Evolutionary conservation across 2,797 vertebrate genomes (phyloP).

Genomic region (Echiichthys vipera): DNA sequence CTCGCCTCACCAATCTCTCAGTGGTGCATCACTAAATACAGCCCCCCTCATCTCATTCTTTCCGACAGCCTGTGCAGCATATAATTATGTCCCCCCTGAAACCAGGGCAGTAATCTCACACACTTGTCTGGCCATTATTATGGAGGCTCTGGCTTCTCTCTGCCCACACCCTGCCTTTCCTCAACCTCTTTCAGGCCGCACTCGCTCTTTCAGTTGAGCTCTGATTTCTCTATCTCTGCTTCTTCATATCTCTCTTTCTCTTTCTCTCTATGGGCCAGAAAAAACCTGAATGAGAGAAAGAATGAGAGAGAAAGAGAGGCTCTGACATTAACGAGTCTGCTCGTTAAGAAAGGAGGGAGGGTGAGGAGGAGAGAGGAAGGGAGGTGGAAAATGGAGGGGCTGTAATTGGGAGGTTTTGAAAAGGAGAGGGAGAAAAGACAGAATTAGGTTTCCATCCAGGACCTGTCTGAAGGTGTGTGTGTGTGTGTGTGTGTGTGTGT

Average conservation of each 20-base stretch:
- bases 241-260: constrained; percentile 45
- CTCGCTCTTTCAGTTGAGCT: constrained; percentile 65
- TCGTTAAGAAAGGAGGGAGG: constrained; percentile 76
- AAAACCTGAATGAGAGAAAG: constrained; percentile 70
- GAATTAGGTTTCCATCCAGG: constrained; percentile 83
- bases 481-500: constrained; percentile 37
- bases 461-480: constrained; percentile 51
- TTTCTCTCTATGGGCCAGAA: constrained; percentile 47
- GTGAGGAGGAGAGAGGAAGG: constrained; percentile 45
- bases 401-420: constrained; percentile 86
- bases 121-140: constrained; percentile 78
- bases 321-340: constrained; percentile 82
- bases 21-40: constrained; percentile 77
- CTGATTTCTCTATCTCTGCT: constrained; percentile 66
- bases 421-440: constrained; percentile 81
- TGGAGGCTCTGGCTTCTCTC: constrained; percentile 45
- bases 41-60: constrained; percentile 71
- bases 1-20: constrained; percentile 67
- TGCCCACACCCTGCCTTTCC: constrained; percentile 44
- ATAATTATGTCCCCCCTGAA: constrained; percentile 83
- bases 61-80: constrained; percentile 76
- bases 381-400: constrained; percentile 78
- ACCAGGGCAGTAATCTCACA: constrained; percentile 80
- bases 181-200: constrained; percentile 58
- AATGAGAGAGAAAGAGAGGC: constrained; percentile 58